phyloP scores from a whole-genome alignment of 2,797 vertebrate species.

The Pseudochirops corinnae region DNA sequence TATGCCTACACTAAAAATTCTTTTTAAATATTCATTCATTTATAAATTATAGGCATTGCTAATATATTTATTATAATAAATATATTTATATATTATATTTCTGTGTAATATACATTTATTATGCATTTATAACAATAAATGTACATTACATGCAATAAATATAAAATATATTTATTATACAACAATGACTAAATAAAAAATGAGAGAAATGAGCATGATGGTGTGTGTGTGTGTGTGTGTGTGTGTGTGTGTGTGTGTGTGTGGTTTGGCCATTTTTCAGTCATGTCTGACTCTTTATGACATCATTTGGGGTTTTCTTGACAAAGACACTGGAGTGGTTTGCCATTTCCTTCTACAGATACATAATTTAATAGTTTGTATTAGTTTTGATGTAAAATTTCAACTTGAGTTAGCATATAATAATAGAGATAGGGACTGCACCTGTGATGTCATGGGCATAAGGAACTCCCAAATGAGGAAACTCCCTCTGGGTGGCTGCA shows the following conservation, averaged over 20 bases:
- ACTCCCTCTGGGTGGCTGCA: constrained; percentile 69
- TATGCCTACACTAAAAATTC: background rate
- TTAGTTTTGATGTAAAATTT: constrained; percentile 17
- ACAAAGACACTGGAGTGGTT: background rate
- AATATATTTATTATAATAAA: background rate
- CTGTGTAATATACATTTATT: background rate
- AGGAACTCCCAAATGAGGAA: background rate
- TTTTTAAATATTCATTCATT: background rate
- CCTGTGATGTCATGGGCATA: background rate
- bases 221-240: background rate
- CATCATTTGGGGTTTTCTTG: background rate
- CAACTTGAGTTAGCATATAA: background rate
- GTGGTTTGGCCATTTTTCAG: background rate
- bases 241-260: background rate
- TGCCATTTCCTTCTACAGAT: constrained; percentile 18
- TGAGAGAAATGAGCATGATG: background rate
- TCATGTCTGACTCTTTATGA: background rate
- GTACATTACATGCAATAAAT: background rate
- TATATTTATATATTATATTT: background rate
- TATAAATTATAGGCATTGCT: constrained; percentile 22
- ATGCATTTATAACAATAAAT: background rate
- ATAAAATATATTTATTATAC: background rate
- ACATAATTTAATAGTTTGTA: background rate
- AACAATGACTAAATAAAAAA: background rate
- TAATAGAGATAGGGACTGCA: background rate